phyloP scores from a whole-genome alignment of 2,888 invertebrate genomes.

The Pristionchus entomophagus region DNA sequence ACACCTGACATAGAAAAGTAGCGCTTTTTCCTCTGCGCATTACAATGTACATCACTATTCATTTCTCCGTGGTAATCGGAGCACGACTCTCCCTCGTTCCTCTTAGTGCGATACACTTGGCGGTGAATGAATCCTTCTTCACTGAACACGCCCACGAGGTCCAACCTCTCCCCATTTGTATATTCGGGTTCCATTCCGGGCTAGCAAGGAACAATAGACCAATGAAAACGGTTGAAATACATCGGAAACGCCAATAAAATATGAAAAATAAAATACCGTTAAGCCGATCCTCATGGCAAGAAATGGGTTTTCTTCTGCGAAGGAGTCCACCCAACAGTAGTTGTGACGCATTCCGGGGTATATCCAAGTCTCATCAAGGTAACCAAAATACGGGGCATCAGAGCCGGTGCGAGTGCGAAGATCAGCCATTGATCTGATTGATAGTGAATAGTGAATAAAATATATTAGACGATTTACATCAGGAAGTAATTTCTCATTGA shows the following conservation, averaged over 20 bases:
- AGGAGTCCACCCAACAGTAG: neutral
- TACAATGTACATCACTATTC: neutral
- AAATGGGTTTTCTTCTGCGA: neutral
- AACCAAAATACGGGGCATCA: neutral
- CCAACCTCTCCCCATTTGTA: neutral
- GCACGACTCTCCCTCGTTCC: neutral
- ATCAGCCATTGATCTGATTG: neutral
- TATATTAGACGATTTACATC: no score
- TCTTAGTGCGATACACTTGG: neutral
- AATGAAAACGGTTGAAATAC: no score
- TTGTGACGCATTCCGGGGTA: neutral
- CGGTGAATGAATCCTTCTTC: neutral
- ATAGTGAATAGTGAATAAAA: no score
- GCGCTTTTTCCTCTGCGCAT: no score
- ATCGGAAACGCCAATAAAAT: neutral
- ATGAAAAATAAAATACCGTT: neutral
- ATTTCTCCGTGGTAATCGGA: constrained; percentile 32
- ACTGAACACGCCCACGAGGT: neutral
- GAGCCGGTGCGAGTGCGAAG: neutral
- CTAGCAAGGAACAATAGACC: no score
- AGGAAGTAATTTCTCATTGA: neutral
- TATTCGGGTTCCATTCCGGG: neutral
- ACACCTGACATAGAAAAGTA: neutral
- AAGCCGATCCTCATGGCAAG: neutral
- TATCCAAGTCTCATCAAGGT: constrained; percentile 6